These are phyloP conservation scores for Cavia aperea DNA, from an alignment of 2,113 vertebrate genomes.

Conservation along the genomic window DNA sequence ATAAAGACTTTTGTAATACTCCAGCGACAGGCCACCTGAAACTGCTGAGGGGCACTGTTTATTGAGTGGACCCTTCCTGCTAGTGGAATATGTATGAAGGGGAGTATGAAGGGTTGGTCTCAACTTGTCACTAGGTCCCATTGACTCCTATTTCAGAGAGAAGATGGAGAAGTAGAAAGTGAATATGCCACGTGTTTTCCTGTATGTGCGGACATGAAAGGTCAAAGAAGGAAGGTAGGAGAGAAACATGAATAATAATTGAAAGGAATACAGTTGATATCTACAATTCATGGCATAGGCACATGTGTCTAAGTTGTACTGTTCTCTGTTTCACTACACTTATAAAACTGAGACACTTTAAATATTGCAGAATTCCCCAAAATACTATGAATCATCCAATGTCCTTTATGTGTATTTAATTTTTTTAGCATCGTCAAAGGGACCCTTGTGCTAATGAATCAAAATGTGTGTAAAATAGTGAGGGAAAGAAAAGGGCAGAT, in stretches of 20 bases:
- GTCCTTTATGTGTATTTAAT: not conserved
- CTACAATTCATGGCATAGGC: not conserved
- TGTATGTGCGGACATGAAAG: not conserved
- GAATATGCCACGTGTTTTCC: not conserved
- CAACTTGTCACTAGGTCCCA: not conserved
- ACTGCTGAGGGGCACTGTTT: not conserved
- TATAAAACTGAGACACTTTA: not conserved
- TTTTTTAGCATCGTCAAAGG: constrained; percentile 18
- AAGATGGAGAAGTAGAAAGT: not conserved
- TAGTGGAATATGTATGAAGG: not conserved
- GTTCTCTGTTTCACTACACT: not conserved
- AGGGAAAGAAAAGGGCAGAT: not conserved
- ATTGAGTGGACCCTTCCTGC: not conserved
- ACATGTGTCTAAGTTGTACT: not conserved
- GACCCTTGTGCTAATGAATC: not conserved
- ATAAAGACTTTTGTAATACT: not conserved
- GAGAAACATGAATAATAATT: not conserved
- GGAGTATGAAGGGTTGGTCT: not conserved
- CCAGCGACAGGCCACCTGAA: not conserved
- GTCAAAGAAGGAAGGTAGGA: not conserved
- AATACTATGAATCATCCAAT: not conserved
- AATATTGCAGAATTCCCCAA: not conserved
- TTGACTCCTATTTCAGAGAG: not conserved
- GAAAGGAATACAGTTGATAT: not conserved
- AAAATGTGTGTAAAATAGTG: not conserved